Base-by-base conservation (phyloP, 2,888 invertebrate genomes). In the Odontocerum albicorne region DNA sequence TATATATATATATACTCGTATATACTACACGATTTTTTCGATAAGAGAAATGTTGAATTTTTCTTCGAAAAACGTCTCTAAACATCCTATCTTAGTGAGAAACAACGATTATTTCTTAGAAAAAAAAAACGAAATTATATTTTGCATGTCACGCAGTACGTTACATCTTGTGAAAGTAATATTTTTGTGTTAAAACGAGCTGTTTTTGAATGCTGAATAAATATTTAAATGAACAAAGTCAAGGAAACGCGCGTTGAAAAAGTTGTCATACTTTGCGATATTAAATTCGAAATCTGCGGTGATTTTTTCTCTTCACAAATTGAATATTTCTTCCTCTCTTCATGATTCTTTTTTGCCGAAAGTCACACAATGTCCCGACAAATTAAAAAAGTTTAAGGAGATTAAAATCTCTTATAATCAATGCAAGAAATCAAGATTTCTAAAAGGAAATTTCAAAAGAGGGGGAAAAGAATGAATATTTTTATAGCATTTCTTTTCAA, bases 361-460 rank as follows among this genome's bases (percentile, higher is more conserved):
- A 33, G 33, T 35, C 35, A 31, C 33, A 50, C 50, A 50, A 43
- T 20, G 43, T 40, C 50, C n/a, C 21, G 42, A 22, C 10, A 49
- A 50, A 50, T 50, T 50, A 54, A 55, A 54, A 54, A 55, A 55
- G 49, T 55, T 55, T 19, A 49, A 49, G 32, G 20, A 49, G 40
- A 55, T 55, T 54, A 49, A 55, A 55, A 55, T 43, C 42, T 54
- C 31, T 43, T 43, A 49, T 49, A 47, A 55, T 55, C 55, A 55
- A 55, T 55, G 49, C 43, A 49, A 55, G 43, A 50, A 55, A 55
- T 55, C 47, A 49, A 38, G 36, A 44, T 22, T 55, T 49, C 49
- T 36, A 19, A 12, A 50, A 27, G 50, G 39, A 45, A 27, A 27
- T 7, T 27, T 27, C 6, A 27, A 27, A 10, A 10, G 6, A 7